Base-by-base conservation (phyloP, 2,113 vertebrate genomes). In the Coregonus clupeaformis region DNA sequence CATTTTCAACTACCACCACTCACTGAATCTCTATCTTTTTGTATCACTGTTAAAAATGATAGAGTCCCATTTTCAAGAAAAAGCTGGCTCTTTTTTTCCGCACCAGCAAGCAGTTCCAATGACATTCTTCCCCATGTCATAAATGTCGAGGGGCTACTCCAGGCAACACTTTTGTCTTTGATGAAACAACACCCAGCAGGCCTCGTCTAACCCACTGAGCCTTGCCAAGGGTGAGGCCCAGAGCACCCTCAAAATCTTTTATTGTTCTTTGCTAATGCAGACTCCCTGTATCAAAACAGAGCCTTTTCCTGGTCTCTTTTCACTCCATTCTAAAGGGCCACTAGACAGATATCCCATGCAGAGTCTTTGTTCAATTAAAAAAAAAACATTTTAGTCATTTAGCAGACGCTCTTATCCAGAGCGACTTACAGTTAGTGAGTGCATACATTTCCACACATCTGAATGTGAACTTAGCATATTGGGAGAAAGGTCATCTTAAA, bases 141-240 rank as follows among this genome's bases (percentile, higher is more conserved):
- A 74, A 74, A 81, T 49, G 72, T 57, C 20, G 75, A 74, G 71
- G 25, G 22, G 71, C 71, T 77, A 72, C 75, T 64, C 79, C 67
- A 65, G 71, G 79, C 74, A 81, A 81, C 79, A 73, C 75, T 73
- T 60, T 81, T 81, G 79, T 81, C 36, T 74, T n/a, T 25, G 57
- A 27, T 66, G 66, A 67, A 74, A 49, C 59, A 68, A 45, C 70
- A 62, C 78, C 29, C 78, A 76, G 74, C 74, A 69, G 78, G 78
- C 55, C 29, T 62, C 59, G 36, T 69, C 74, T 30, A 68, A 68
- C 65, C 42, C 73, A 76, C 63, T 64, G 60, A 57, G 42, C 65
- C 69, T 72, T n/a, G 57, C n/a, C 57, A 24, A 7, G n/a, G 57
- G 18, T 60, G 57, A 60, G 57, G n/a, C n/a, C 57, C 6, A 6